These are phyloP conservation scores for Sweltsa coloradensis DNA, from an alignment of 1,140 invertebrate species.

Conservation along the genomic window DNA sequence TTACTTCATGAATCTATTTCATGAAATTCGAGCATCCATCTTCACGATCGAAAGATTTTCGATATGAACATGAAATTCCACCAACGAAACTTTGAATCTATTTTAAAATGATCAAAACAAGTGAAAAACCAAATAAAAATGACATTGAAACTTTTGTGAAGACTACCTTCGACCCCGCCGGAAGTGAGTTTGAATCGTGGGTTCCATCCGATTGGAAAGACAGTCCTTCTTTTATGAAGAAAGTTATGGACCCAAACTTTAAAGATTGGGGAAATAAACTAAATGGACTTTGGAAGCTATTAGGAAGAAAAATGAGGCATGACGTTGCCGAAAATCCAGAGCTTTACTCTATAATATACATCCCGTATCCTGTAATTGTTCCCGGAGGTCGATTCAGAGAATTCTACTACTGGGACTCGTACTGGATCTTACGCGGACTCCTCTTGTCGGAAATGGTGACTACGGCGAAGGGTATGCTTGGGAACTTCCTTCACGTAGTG, in stretches of 20 bases:
- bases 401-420: conserved; percentile 85
- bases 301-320: conserved; percentile 51
- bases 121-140: conserved; percentile 36
- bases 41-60: no score
- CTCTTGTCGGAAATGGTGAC: conserved; percentile 58
- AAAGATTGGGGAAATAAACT: conserved; percentile 41
- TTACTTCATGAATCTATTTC: no score
- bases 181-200: conserved; percentile 36
- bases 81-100: no score
- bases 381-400: conserved; percentile 81
- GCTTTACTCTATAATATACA: conserved; percentile 57
- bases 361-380: conserved; percentile 68
- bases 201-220: conserved; percentile 49
- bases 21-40: no score
- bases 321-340: conserved; percentile 47
- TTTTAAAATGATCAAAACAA: conserved; percentile 46
- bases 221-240: conserved; percentile 43
- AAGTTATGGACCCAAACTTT: conserved; percentile 49
- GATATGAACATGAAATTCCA: no score
- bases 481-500: conserved; percentile 58
- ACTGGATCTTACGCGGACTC: conserved; percentile 75
- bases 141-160: conserved; percentile 34
- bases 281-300: conserved; percentile 54
- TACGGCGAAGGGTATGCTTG: conserved; percentile 67
- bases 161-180: conserved; percentile 47